phyloP scores from a whole-genome alignment of 1,140 invertebrate genomes.

The Spodoptera frugiperda region DNA sequence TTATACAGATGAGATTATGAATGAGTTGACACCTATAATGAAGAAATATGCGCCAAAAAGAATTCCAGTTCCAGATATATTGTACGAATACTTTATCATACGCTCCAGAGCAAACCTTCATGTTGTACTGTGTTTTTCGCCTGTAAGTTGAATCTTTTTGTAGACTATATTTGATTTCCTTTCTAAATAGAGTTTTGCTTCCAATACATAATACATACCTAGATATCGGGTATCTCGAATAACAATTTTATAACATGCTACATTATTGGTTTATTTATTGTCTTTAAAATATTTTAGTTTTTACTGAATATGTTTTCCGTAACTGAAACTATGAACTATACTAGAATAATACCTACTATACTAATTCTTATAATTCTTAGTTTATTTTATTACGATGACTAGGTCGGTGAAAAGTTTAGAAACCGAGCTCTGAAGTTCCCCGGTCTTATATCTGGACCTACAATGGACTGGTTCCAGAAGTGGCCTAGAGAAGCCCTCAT shows the following conservation, averaged over 20 bases:
- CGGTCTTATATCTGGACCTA: slow-evolving; percentile 95
- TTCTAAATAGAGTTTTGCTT: neutral
- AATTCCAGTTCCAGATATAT: slow-evolving; percentile 92
- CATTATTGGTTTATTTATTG: no score
- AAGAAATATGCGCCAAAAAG: slow-evolving; percentile 92
- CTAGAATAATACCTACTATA: no score
- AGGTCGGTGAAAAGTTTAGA: slow-evolving; percentile 93
- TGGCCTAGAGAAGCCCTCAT: slow-evolving; percentile 95
- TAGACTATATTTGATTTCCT: neutral
- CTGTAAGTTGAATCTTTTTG: slow-evolving; percentile 86
- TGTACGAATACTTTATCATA: slow-evolving; percentile 95
- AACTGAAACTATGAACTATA: neutral
- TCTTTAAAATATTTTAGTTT: no score
- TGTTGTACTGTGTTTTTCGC: slow-evolving; percentile 95
- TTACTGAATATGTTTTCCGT: no score
- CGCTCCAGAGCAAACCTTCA: slow-evolving; percentile 94
- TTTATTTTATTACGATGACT: neutral
- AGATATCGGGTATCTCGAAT: no score
- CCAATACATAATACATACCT: neutral
- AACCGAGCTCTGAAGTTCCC: slow-evolving; percentile 92
- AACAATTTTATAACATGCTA: no score
- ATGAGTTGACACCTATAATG: slow-evolving; percentile 93
- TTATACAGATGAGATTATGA: slow-evolving; percentile 90
- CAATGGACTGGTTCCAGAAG: slow-evolving; percentile 95
- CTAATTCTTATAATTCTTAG: no score